These are phyloP conservation scores for Pholis gunnellus DNA, from an alignment of 2,113 vertebrate species.

Conservation along the genomic window DNA sequence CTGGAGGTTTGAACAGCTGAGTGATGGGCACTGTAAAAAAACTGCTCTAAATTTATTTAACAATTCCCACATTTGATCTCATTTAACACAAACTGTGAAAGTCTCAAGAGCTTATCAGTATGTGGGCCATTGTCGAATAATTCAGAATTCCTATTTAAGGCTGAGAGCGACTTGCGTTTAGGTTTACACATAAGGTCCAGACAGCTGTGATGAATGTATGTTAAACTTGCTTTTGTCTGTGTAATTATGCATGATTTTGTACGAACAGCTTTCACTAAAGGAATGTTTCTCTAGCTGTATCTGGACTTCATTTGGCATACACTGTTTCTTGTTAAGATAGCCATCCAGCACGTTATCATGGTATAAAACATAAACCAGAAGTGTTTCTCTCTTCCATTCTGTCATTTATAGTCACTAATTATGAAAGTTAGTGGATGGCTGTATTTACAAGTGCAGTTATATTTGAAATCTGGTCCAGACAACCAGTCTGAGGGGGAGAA, in stretches of 20 bases:
- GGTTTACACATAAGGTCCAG: slow-evolving; percentile 29
- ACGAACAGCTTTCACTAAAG: slow-evolving; percentile 50
- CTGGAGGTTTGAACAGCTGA: slow-evolving; percentile 12
- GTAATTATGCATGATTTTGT: slow-evolving; percentile 53
- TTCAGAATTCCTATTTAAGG: slow-evolving; percentile 24
- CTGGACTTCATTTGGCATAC: slow-evolving; percentile 61
- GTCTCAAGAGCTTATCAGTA: not conserved
- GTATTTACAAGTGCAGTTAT: slow-evolving; percentile 67
- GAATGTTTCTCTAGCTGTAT: slow-evolving; percentile 70
- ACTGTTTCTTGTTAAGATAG: slow-evolving; percentile 56
- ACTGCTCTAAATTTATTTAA: slow-evolving; percentile 6
- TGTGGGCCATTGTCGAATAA: slow-evolving; percentile 12
- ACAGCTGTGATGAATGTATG: slow-evolving; percentile 63
- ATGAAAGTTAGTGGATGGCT: slow-evolving; percentile 65
- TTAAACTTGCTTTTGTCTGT: slow-evolving; percentile 45
- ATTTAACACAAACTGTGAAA: slow-evolving; percentile 1
- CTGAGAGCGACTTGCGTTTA: slow-evolving; percentile 19
- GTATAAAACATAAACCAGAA: slow-evolving; percentile 66
- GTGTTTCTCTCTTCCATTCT: slow-evolving; percentile 42
- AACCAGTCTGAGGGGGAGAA: slow-evolving; percentile 31
- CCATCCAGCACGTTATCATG: slow-evolving; percentile 56
- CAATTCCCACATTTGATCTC: slow-evolving; percentile 21
- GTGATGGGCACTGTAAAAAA: slow-evolving; percentile 12
- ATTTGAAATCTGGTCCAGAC: slow-evolving; percentile 65
- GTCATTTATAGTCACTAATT: slow-evolving; percentile 67